A percentile compares a stretch with the other conserved stretches of the same genome.
Evolutionary conservation across 2,113 vertebrate species (phyloP).

Genomic region (Buteo buteo): DNA sequence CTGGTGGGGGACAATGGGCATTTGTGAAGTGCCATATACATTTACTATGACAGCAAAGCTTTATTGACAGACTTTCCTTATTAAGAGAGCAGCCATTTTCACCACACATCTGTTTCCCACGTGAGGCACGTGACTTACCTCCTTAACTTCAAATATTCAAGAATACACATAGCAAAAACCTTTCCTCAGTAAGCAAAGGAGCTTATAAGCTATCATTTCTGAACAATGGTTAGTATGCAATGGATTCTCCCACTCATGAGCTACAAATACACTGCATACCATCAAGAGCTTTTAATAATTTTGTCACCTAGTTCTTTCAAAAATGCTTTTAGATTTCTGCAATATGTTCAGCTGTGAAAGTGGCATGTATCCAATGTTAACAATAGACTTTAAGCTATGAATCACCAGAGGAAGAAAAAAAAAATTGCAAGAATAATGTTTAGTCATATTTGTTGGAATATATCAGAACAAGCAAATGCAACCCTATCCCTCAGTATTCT

Average conservation of each 20-base stretch:
- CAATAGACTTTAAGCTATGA: conserved; percentile 30
- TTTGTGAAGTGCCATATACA: neutral
- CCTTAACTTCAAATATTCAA: neutral
- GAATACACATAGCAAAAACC: neutral
- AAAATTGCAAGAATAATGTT: neutral
- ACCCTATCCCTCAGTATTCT: neutral
- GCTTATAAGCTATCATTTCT: neutral
- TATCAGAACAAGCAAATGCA: neutral
- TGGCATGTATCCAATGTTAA: neutral
- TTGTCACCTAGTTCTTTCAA: conserved; percentile 1
- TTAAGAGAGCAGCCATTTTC: neutral
- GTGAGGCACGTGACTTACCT: neutral
- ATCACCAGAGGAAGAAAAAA: neutral
- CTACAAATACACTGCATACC: neutral
- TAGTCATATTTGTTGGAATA: neutral
- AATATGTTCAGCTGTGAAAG: conserved; percentile 30
- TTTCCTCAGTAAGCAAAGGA: neutral
- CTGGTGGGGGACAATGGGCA: neutral
- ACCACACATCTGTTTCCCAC: neutral
- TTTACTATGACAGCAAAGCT: neutral
- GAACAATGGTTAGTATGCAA: neutral
- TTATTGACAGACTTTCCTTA: neutral
- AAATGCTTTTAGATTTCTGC: conserved; percentile 27
- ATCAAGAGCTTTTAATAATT: conserved; percentile 2
- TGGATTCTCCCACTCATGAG: conserved; percentile 1